Evolutionary conservation across 2,113 vertebrate genomes (phyloP).

Genomic region (Zosterops japonicus): DNA sequence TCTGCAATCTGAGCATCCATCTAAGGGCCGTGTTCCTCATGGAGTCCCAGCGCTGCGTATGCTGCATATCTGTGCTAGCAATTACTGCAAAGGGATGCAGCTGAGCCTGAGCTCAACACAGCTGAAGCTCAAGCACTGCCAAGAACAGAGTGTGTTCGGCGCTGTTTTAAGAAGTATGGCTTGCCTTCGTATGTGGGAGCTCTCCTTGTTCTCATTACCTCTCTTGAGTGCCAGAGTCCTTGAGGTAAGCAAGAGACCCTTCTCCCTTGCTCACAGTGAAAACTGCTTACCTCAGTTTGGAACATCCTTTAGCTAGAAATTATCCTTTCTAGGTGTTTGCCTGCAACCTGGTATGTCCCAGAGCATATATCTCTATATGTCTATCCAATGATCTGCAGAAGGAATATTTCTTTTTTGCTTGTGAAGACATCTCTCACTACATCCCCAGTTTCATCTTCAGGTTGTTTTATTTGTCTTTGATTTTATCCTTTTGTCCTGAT

Average conservation of each 20-base stretch:
- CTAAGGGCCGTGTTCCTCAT: neutral
- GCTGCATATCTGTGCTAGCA: slow-evolving; percentile 24
- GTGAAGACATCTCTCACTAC: neutral
- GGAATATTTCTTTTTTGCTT: neutral
- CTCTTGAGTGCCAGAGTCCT: neutral
- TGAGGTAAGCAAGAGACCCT: neutral
- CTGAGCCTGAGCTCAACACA: slow-evolving; percentile 60
- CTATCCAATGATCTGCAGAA: neutral
- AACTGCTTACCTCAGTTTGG: neutral
- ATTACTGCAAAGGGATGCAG: slow-evolving; percentile 42
- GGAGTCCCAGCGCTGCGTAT: neutral
- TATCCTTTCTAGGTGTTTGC: neutral
- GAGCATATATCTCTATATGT: neutral
- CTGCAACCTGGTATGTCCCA: neutral
- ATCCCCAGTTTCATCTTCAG: neutral
- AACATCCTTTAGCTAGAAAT: neutral
- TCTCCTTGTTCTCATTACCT: slow-evolving; percentile 23
- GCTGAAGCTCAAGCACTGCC: slow-evolving; percentile 41
- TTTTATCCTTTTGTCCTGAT: neutral
- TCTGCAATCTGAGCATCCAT: slow-evolving; percentile 64
- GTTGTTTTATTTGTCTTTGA: neutral
- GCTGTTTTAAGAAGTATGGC: neutral
- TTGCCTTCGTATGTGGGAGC: neutral
- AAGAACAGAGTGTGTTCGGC: slow-evolving; percentile 38
- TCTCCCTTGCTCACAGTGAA: neutral